Conservation (phyloP, 2,797 vertebrate genomes). For the Hafferia zeledoni region DNA sequence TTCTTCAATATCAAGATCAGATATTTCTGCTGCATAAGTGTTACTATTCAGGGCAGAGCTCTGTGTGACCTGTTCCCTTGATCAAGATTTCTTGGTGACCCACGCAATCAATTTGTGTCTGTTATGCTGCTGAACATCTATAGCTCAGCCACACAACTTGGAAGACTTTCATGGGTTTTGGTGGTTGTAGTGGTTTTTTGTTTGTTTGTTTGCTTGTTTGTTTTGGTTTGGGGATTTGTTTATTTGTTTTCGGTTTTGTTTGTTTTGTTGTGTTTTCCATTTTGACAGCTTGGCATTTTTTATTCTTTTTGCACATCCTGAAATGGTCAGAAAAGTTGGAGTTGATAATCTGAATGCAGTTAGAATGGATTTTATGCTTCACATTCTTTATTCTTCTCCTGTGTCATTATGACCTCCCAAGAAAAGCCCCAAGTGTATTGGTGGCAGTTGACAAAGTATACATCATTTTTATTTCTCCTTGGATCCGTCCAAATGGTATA, state of each 20-base stretch:
- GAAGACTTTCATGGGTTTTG: background rate
- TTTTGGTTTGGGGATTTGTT: background rate
- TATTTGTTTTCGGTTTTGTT: background rate
- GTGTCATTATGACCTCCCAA: background rate
- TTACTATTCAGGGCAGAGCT: background rate
- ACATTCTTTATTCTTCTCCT: background rate
- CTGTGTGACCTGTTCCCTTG: background rate
- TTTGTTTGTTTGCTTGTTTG: background rate
- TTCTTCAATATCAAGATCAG: slow-evolving; percentile 14
- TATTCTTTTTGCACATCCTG: background rate
- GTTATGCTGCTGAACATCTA: background rate
- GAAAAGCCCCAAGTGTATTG: background rate
- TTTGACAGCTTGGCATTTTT: background rate
- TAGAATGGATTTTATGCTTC: background rate
- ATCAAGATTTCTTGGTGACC: background rate
- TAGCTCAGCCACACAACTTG: background rate
- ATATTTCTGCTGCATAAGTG: background rate
- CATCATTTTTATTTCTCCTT: background rate
- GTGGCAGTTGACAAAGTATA: background rate
- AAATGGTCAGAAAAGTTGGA: background rate
- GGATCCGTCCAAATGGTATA: background rate
- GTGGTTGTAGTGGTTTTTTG: background rate
- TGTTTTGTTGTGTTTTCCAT: background rate
- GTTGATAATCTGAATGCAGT: background rate
- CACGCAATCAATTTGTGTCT: background rate